phyloP scores from a whole-genome alignment of 2,797 vertebrate species.

The Lithobates pipiens region DNA sequence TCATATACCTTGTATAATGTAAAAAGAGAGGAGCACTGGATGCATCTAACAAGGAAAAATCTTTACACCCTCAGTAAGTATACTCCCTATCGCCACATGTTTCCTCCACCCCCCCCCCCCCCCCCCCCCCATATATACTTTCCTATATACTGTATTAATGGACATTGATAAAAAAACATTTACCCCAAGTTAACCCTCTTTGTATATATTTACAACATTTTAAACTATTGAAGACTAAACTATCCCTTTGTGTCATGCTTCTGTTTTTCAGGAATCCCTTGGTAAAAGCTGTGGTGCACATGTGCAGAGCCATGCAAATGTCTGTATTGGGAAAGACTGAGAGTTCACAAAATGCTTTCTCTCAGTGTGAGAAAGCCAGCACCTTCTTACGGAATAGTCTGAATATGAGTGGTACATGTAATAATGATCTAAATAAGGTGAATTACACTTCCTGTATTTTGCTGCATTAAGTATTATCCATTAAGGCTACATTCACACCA shows the following conservation, averaged over 20 bases:
- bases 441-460: conserved; percentile 37
- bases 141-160: too few relatives aligned
- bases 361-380: conserved; percentile 90
- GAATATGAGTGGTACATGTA: conserved; percentile 78
- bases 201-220: too few relatives aligned
- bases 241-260: not conserved
- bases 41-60: too few relatives aligned
- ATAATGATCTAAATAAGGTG: conserved; percentile 87
- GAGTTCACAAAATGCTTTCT: conserved; percentile 80
- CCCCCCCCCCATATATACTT: too few relatives aligned
- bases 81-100: too few relatives aligned
- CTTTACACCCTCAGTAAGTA: too few relatives aligned
- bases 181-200: too few relatives aligned
- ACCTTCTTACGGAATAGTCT: conserved; percentile 88
- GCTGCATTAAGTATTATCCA: not conserved
- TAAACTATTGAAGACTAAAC: too few relatives aligned
- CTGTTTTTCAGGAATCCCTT: conserved; percentile 82
- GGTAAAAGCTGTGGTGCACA: conserved; percentile 86
- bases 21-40: too few relatives aligned
- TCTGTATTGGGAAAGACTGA: conserved; percentile 88
- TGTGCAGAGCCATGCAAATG: conserved; percentile 90
- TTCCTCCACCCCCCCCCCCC: too few relatives aligned
- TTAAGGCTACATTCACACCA: not conserved
- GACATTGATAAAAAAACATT: too few relatives aligned
- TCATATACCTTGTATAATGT: too few relatives aligned